A percentile compares a stretch with the other conserved stretches of the same genome.
These are phyloP conservation scores for Sylvia atricapilla DNA, from an alignment of 2,113 vertebrate genomes.

Conservation along the genomic window DNA sequence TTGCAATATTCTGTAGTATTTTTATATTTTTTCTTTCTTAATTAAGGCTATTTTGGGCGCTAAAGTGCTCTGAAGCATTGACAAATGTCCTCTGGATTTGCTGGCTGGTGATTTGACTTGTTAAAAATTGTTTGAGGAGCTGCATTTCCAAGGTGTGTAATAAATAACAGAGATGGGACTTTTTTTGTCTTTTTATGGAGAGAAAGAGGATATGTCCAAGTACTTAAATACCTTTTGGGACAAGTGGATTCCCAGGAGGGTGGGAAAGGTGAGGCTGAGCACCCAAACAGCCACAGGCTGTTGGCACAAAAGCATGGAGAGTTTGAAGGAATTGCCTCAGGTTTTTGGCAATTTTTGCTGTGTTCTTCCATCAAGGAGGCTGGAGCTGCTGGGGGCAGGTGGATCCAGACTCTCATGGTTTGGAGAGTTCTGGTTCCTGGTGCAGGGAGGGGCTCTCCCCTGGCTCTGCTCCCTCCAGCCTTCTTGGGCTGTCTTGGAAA, in stretches of 20 bases:
- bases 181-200: background rate
- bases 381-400: background rate
- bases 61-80: background rate
- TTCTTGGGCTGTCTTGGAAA: background rate
- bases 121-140: background rate
- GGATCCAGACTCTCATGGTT: background rate
- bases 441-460: background rate
- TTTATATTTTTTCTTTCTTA: background rate
- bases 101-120: background rate
- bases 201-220: background rate
- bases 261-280: background rate
- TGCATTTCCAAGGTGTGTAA: background rate
- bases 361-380: background rate
- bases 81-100: background rate
- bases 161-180: background rate
- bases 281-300: background rate
- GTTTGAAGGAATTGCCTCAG: background rate
- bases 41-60: background rate
- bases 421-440: background rate
- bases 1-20: background rate
- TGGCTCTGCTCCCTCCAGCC: background rate
- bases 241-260: background rate
- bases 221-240: background rate
- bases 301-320: background rate
- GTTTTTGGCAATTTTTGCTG: background rate